These are phyloP conservation scores for Sebastiscus albofasciatus DNA, from an alignment of 2,797 vertebrate species.

Conservation along the genomic window DNA sequence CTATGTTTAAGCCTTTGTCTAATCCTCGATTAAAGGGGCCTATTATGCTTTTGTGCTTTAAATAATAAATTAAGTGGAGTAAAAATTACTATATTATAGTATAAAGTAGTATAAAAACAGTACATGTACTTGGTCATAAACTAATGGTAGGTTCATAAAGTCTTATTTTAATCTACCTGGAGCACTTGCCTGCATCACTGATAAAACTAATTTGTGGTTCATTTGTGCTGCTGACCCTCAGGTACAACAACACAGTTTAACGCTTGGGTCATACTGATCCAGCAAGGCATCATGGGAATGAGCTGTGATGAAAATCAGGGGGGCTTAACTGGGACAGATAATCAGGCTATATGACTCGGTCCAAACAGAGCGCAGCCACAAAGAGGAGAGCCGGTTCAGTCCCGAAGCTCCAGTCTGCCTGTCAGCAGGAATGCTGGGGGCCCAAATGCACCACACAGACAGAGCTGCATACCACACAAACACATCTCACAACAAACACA, in stretches of 20 bases:
- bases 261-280: slow-evolving; percentile 1
- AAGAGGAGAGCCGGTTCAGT: slow-evolving; percentile 59
- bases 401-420: slow-evolving; percentile 62
- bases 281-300: slow-evolving; percentile 6
- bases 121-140: not conserved
- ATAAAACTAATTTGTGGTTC: not conserved
- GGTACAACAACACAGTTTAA: not conserved
- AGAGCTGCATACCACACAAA: slow-evolving; percentile 31
- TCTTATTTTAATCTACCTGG: not conserved
- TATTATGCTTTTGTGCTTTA: too few relatives aligned
- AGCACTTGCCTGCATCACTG: not conserved
- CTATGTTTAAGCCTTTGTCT: not conserved
- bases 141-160: too few relatives aligned
- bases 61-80: not conserved
- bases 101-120: not conserved
- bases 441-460: slow-evolving; percentile 29
- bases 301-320: slow-evolving; percentile 26
- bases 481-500: slow-evolving; percentile 15
- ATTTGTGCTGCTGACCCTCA: not conserved
- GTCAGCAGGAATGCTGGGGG: slow-evolving; percentile 75
- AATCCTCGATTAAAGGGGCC: not conserved
- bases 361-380: slow-evolving; percentile 67
- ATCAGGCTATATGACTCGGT: slow-evolving; percentile 62
- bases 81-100: not conserved
- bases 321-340: slow-evolving; percentile 60